Conservation (phyloP, 2,797 vertebrate genomes). For the Hephaestus fuliginosus region DNA sequence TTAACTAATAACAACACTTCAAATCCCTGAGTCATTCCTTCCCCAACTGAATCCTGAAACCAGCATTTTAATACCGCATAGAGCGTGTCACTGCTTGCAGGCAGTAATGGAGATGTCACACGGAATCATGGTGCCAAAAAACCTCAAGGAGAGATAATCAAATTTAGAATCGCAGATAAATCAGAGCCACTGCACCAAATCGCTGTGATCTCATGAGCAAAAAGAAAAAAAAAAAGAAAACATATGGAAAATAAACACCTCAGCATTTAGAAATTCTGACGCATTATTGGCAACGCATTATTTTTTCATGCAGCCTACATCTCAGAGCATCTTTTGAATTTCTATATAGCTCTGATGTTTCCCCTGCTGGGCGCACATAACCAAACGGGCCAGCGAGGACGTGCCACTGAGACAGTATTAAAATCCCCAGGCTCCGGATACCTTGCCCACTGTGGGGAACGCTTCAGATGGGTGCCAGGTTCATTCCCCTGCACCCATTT, state of each 20-base stretch:
- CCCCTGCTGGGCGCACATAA: slow-evolving; percentile 56
- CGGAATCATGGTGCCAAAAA: slow-evolving; percentile 43
- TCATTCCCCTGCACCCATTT: slow-evolving; percentile 75
- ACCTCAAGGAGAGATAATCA: slow-evolving; percentile 50
- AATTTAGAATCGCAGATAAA: slow-evolving; percentile 47
- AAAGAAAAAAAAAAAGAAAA: slow-evolving; percentile 28
- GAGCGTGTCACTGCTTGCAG: slow-evolving; percentile 35
- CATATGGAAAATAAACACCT: slow-evolving; percentile 11
- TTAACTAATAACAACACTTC: slow-evolving; percentile 7
- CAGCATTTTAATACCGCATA: slow-evolving; percentile 35
- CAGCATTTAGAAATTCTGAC: slow-evolving; percentile 43
- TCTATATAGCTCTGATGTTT: slow-evolving; percentile 48
- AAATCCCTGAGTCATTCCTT: slow-evolving; percentile 27
- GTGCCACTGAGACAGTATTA: slow-evolving; percentile 63
- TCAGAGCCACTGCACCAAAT: slow-evolving; percentile 32
- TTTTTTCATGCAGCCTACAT: slow-evolving; percentile 55
- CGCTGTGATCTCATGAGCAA: slow-evolving; percentile 35
- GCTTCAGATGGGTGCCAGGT: slow-evolving; percentile 67
- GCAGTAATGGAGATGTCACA: slow-evolving; percentile 46
- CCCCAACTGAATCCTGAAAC: slow-evolving; percentile 35
- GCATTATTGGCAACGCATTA: slow-evolving; percentile 29
- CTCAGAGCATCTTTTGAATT: slow-evolving; percentile 57
- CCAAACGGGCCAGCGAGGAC: slow-evolving; percentile 63
- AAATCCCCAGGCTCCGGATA: slow-evolving; percentile 59
- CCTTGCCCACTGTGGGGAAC: slow-evolving; percentile 56